These are phyloP conservation scores for Drosophila kanekoi DNA, from an alignment of 2,888 invertebrate species.

Conservation along the genomic window DNA sequence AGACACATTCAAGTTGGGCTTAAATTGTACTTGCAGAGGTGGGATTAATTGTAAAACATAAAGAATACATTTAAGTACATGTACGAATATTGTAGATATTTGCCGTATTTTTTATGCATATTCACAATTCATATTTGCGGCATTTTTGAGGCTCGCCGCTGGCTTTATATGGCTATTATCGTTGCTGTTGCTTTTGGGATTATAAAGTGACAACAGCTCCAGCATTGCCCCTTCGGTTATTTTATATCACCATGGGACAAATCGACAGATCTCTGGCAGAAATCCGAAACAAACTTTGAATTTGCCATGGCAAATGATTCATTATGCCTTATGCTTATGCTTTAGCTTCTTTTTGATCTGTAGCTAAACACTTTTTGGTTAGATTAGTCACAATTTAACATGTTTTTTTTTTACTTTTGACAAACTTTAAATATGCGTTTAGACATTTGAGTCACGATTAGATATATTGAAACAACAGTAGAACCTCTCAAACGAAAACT, in stretches of 20 bases:
- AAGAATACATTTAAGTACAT: constrained; percentile 2
- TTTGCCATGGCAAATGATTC: too few relatives aligned
- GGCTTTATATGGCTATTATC: constrained; percentile 19
- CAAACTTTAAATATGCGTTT: too few relatives aligned
- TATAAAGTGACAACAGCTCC: constrained; percentile 21
- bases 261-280: neutral
- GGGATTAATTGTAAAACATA: constrained; percentile 1
- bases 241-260: neutral
- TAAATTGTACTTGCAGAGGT: neutral
- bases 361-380: too few relatives aligned
- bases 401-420: too few relatives aligned
- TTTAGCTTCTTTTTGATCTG: too few relatives aligned
- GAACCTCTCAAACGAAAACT: too few relatives aligned
- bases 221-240: neutral
- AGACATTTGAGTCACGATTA: too few relatives aligned
- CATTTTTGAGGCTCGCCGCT: constrained; percentile 15
- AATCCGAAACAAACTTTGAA: neutral
- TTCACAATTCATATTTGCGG: constrained; percentile 17
- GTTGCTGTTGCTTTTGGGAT: constrained; percentile 22
- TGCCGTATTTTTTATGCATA: constrained; percentile 3
- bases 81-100: constrained; percentile 2
- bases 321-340: too few relatives aligned
- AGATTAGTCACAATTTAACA: too few relatives aligned
- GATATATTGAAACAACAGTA: too few relatives aligned
- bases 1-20: neutral